A percentile compares a stretch with the other conserved stretches of the same genome.
These are phyloP conservation scores for Chionodraco myersi DNA, from an alignment of 2,113 vertebrate species.

Conservation along the genomic window DNA sequence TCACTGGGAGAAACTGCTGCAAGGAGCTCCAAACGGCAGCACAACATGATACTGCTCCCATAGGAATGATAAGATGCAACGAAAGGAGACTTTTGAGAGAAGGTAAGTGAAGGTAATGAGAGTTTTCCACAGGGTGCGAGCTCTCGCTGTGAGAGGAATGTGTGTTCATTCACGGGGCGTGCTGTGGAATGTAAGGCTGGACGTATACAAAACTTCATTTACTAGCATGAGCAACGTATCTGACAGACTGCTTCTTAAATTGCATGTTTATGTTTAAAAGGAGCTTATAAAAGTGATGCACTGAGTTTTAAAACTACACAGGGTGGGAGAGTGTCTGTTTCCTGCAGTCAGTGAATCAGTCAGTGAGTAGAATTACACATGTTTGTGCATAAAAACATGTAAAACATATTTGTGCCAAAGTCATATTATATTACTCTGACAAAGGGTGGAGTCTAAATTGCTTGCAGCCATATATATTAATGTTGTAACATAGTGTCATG, in stretches of 20 bases:
- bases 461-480: too few relatives aligned
- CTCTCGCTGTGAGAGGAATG: conserved; percentile 19
- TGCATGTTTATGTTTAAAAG: not conserved
- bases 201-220: not conserved
- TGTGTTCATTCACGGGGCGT: not conserved
- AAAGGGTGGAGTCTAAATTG: not conserved
- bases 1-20: not conserved
- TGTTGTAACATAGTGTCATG: too few relatives aligned
- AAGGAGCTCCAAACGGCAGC: not conserved
- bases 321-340: too few relatives aligned
- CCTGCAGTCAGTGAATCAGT: too few relatives aligned
- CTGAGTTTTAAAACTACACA: not conserved
- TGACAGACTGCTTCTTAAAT: not conserved
- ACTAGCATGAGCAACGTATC: not conserved
- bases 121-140: not conserved
- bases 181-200: conserved; percentile 7
- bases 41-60: not conserved
- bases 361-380: too few relatives aligned
- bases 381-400: too few relatives aligned
- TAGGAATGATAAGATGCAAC: not conserved
- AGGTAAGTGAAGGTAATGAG: conserved; percentile 49
- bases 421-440: not conserved
- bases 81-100: conserved; percentile 9
- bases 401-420: not conserved
- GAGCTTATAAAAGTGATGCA: not conserved